Evolutionary conservation across 35 echinoderm and acorn worm genomes (phyloP), one percentile per base, ranked within the genome.

Genomic region (Eucidaris tribuloides): DNA sequence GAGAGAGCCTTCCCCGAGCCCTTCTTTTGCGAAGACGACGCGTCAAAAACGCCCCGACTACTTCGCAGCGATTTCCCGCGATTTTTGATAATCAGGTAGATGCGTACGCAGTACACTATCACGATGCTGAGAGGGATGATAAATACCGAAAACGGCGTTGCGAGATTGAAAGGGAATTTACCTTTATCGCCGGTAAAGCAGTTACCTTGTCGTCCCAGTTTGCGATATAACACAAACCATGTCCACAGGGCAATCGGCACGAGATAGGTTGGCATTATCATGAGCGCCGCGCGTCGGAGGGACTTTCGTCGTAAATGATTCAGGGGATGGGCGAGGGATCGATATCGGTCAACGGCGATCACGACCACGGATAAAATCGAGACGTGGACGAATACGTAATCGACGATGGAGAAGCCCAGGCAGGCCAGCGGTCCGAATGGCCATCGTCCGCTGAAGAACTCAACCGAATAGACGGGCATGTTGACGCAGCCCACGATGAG

Each of bases 301-400:
- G 85, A 65, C 36, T 77, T 78, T 66, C 31, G 80, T 18, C 42
- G 35, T 3, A 80, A 60, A 17, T 88, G 85, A 18, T 49, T 27
- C 24, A 88, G 45, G 20, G 85, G 85, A 31, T 65, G 15, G 33
- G 33, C 40, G 34, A 88, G 43, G 64, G 85, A 78, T 38, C 71
- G 77, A 44, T 79, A 88, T 3, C 85, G 76, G n/a, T 88, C 85
- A 42, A 80, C 43, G 42, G 85, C 85, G 4, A 88, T 46, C 41
- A 81, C 41, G 5, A 88, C 36, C 29, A 88, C 78, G 3, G 58
- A 78, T 29, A 88, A 44, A 46, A 88, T 28, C 46, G 76, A 80
- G 59, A 88, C 39, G 44, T 88, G 85, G 18, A 88, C 43, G 44
- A 88, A 88, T 7, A 88, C 76, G 30, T 88, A 77, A 60, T 88